Evolutionary conservation across 2,888 invertebrate genomes (phyloP).

Genomic region (Gnatocerus cornutus): DNA sequence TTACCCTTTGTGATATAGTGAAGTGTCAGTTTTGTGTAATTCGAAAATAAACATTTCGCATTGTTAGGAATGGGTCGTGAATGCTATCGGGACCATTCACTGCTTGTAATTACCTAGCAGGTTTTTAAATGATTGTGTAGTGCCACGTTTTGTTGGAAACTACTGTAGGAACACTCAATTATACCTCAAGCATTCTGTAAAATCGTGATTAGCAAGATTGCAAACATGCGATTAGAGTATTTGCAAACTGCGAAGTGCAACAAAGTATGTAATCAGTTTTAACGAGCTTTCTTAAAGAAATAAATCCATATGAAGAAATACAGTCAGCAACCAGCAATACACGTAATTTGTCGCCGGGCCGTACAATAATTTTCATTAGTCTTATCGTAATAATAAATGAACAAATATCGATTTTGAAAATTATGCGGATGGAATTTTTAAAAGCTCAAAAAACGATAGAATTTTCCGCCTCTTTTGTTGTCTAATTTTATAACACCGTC

Average conservation of each 20-base stretch:
- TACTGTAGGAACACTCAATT: constrained; percentile 25
- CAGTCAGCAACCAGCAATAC: background rate
- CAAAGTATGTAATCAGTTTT: constrained; percentile 1
- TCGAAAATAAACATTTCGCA: constrained; percentile 68
- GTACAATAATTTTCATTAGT: background rate
- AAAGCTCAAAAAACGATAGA: too few species aligned
- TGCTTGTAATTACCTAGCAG: constrained; percentile 55
- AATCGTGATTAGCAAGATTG: constrained; percentile 7
- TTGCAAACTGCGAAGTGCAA: background rate
- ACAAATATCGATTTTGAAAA: background rate
- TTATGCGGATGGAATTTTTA: too few species aligned
- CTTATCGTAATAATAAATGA: background rate
- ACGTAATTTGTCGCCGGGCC: background rate
- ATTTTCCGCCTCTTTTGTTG: too few species aligned
- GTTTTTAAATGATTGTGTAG: constrained; percentile 42
- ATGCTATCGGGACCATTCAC: constrained; percentile 52
- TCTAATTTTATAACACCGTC: too few species aligned
- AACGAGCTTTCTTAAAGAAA: constrained; percentile 4
- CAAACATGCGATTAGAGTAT: background rate
- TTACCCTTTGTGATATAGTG: constrained; percentile 62
- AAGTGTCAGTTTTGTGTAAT: constrained; percentile 67
- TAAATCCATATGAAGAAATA: background rate
- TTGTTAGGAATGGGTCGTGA: constrained; percentile 56
- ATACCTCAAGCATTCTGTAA: background rate
- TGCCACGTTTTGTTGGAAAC: constrained; percentile 27